Evolutionary conservation across 2,113 vertebrate species (phyloP), one percentile per base, ranked within the genome.

Genomic region (Nibea coibor): DNA sequence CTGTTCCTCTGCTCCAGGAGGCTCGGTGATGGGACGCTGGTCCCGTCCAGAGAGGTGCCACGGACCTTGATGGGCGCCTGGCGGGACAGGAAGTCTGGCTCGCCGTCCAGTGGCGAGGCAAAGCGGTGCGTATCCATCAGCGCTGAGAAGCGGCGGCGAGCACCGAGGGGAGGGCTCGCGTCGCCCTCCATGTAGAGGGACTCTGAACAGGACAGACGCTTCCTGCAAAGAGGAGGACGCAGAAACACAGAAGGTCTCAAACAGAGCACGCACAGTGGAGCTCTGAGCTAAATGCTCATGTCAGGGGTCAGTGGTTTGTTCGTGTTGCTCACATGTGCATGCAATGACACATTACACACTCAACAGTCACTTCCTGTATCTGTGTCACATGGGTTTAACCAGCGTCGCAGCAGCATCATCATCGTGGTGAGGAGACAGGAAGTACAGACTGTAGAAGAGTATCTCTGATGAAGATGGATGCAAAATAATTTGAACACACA

Each of bases 41-140:
- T 78, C 75, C 93, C 92, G 48, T 96, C 95, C 90, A 96, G 82
- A 14, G 94, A 93, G 57, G 94, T 89, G 35, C 93, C 93, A 17
- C 94, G 87, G 72, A 93, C 78, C 87, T 90, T 94, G 70, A 91
- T 77, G 24, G 87, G 83, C 45, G 62, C 78, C 69, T 93, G 94
- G n/a, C 91, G 94, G 26, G 91, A 75, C 19, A 81, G 75, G 17
- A 84, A 78, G 63, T 97, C 97, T 0, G 89, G 85, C 63, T 98
- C 96, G 0, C 94, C 95, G 72, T 97, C 97, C 5, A 94, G 91
- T 0, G 96, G 92, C 0, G 95, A 94, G 20, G 95, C 96, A 69
- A 97, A 97, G n/a, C 97, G 96, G 85, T 95, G 96, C 0, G 97
- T 97, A 72, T 98, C 97, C 93, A 98, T 96, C 71, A 98, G 92